Evolutionary conservation across 2,888 invertebrate genomes (phyloP).

Genomic region (Drosophila kanekoi): DNA sequence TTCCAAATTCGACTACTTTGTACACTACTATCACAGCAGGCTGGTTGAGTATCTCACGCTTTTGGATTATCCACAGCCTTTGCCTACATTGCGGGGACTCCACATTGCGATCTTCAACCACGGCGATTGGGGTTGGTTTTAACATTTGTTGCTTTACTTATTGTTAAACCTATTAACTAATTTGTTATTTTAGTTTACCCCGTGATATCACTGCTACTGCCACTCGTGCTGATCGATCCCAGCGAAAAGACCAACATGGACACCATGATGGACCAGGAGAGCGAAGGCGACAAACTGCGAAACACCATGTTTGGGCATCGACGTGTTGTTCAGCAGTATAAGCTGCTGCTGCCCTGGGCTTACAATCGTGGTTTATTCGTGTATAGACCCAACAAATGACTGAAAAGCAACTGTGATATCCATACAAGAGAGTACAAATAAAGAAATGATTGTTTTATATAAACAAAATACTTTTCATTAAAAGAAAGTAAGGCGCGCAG

Average conservation of each 20-base stretch:
- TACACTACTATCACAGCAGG: constrained; percentile 75
- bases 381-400: constrained; percentile 7
- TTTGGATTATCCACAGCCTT: constrained; percentile 63
- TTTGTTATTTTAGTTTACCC: constrained; percentile 56
- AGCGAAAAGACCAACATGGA: constrained; percentile 71
- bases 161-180: neutral
- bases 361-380: constrained; percentile 74
- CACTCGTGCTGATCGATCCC: constrained; percentile 71
- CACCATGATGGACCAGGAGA: constrained; percentile 54
- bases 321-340: constrained; percentile 62
- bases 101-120: constrained; percentile 69
- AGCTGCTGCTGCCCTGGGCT: constrained; percentile 78
- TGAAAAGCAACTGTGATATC: neutral
- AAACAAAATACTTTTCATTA: no score
- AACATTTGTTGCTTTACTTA: neutral
- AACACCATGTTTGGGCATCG: constrained; percentile 55
- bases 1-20: constrained; percentile 77
- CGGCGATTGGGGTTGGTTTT: constrained; percentile 72
- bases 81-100: constrained; percentile 73
- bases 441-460: neutral
- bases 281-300: constrained; percentile 55
- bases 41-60: constrained; percentile 69
- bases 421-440: neutral
- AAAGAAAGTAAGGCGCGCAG: no score
- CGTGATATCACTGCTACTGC: constrained; percentile 54